phyloP scores from a whole-genome alignment of 2,888 invertebrate species.

The Calliphora vomitoria region DNA sequence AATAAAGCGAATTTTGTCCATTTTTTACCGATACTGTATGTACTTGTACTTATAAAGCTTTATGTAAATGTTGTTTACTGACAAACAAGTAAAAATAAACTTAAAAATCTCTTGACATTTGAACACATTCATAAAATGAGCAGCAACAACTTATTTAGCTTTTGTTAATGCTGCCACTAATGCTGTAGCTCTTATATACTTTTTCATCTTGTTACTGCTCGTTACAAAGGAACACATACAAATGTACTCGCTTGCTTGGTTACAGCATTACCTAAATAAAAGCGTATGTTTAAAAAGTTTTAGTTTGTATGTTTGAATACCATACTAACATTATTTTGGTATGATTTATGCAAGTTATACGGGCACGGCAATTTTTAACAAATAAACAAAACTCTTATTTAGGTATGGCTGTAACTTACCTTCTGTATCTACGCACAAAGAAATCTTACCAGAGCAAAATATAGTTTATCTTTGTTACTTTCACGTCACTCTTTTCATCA shows the following conservation, averaged over 20 bases:
- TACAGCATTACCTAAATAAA: too few relatives aligned
- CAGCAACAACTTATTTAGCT: conserved; percentile 39
- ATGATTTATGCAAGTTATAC: too few relatives aligned
- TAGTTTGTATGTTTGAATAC: too few relatives aligned
- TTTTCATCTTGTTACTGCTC: too few relatives aligned
- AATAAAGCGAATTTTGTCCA: too few relatives aligned
- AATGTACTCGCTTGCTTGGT: too few relatives aligned
- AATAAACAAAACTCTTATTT: too few relatives aligned
- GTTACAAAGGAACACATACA: too few relatives aligned
- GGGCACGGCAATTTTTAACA: too few relatives aligned
- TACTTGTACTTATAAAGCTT: not conserved
- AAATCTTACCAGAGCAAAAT: not conserved
- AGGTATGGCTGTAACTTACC: not conserved
- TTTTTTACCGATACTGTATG: not conserved
- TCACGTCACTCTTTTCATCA: too few relatives aligned
- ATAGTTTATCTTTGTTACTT: not conserved
- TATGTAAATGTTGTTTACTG: conserved; percentile 1
- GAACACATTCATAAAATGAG: conserved; percentile 38
- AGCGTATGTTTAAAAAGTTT: too few relatives aligned
- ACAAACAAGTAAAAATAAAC: conserved; percentile 24
- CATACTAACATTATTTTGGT: too few relatives aligned
- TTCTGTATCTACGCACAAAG: not conserved
- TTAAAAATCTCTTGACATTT: conserved; percentile 57
- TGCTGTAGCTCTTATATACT: not conserved
- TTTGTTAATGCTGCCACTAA: not conserved